Conservation (phyloP, 2,888 invertebrate genomes). For the Leptinotarsa haldemani region DNA sequence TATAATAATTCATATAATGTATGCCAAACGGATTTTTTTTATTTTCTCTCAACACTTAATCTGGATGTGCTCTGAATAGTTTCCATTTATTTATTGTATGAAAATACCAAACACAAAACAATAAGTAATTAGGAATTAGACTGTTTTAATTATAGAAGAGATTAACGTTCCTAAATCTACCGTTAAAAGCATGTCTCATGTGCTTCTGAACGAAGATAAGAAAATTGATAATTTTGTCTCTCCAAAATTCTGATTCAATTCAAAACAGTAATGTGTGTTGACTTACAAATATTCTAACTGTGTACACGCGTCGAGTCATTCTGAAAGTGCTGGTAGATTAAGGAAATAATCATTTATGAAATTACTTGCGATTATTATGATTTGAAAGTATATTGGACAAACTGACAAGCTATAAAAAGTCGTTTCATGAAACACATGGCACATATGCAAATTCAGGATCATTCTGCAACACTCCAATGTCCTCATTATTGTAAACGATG, state of each 20-base stretch:
- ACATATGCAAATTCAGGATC: too few species aligned
- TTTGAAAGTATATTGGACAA: too few species aligned
- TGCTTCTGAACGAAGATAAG: background rate
- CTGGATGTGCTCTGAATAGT: constrained; percentile 54
- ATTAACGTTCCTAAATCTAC: constrained; percentile 3
- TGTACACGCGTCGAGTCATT: background rate
- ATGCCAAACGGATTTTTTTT: constrained; percentile 32
- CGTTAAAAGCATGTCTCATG: background rate
- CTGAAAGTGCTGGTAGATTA: background rate
- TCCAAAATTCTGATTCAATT: too few species aligned
- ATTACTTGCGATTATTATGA: too few species aligned
- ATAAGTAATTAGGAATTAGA: constrained; percentile 49
- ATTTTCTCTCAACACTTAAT: constrained; percentile 45
- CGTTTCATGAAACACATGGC: too few species aligned
- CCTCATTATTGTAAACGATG: too few species aligned
- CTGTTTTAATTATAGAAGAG: constrained; percentile 37
- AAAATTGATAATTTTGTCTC: background rate
- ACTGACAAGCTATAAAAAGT: too few species aligned
- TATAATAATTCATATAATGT: constrained; percentile 26
- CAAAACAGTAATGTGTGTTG: too few species aligned
- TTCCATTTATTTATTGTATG: constrained; percentile 45
- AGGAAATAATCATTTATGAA: too few species aligned
- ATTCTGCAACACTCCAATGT: too few species aligned
- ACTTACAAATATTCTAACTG: too few species aligned
- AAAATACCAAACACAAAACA: constrained; percentile 48